Base-by-base conservation (phyloP, 2,888 invertebrate genomes). In the Amphipyra tragopoginis region DNA sequence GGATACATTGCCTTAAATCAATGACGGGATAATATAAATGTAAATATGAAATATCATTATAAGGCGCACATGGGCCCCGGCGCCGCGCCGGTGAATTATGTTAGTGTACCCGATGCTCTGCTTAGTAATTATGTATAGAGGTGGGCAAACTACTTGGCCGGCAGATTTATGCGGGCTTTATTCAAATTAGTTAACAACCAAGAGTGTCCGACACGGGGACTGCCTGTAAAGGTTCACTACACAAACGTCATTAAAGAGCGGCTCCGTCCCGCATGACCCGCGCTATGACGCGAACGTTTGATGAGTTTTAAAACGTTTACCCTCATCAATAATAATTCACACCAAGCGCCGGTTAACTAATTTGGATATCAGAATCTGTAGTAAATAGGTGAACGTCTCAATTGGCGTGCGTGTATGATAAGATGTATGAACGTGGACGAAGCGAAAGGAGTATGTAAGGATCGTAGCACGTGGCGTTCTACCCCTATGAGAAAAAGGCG, bases 11-110 rank as follows among this genome's bases (percentile, higher is more conserved):
- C n/a, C n/a, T n/a, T n/a, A n/a, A n/a, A n/a, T n/a, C n/a, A n/a
- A n/a, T n/a, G n/a, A n/a, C 51, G 48, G 57, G 48, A 43, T 62
- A 62, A 61, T 66, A 52, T 65, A 39, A 15, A 57, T 49, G 54
- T 60, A 57, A 48, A 65, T 71, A 39, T 53, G 64, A 59, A 52
- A 58, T 52, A 64, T 56, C n/a, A 49, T 59, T 49, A 55, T 49
- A 51, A 34, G 43, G 10, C 14, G 26, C 38, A 51, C 38, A 29
- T 33, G 44, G 6, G 8, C 13, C 26, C 15, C n/a, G 5, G 6
- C 13, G 36, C 15, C n/a, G 21, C 34, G 26, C 6, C 7, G 36
- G 9, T 15, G 42, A 33, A 14, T 15, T 40, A 15, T 47, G 40
- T 47, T 13, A 40, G n/a, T 34, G 33, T 38, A 26, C 14, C 43